Base-by-base conservation (phyloP, 2,113 vertebrate species). In the Heterocephalus glaber region DNA sequence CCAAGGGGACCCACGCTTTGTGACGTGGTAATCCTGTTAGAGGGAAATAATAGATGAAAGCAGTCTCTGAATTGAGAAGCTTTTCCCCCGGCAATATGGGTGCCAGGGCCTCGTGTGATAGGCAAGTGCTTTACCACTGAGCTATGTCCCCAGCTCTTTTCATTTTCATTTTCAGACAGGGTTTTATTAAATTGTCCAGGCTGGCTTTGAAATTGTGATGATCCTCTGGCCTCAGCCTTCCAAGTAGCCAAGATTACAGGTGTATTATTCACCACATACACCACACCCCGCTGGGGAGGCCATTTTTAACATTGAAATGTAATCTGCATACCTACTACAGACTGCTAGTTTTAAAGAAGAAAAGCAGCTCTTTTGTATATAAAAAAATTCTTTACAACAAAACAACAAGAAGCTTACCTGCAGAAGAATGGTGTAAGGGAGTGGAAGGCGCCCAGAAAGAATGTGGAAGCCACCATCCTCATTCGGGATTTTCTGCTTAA, bases 321-420 rank as follows among this genome's bases (percentile, higher is more conserved):
- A 88, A 52, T 58, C 60, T 95, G 38, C 22, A 26, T 76, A 74
- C 33, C 41, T 63, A 28, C 63, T 89, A 49, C 8, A 92, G 54
- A 90, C 58, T 87, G 24, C 19, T 94, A 72, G 90, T 92, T 81
- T 82, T 92, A 76, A 92, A 82, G 86, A 86, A 94, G 66, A 74
- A 95, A 90, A 94, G 49, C 54, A 56, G 54, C 54, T 56, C 54
- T 61, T 72, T n/a, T 47, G 28, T 56, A 5, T 79, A 30, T 95
- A 83, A 88, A 90, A 33, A 66, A 88, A 20, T 56, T 44, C 58
- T 30, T 28, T 49, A 30, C 44, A 87, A 52, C 52, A 92, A n/a
- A 80, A 66, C 66, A 72, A 14, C 22, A 4, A 16, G 16, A 63
- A 66, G 13, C 61, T 86, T 80, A 47, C 16, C 41, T 61, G 14